Conservation (phyloP, 2,113 vertebrate genomes). For the Serilophus lunatus region DNA sequence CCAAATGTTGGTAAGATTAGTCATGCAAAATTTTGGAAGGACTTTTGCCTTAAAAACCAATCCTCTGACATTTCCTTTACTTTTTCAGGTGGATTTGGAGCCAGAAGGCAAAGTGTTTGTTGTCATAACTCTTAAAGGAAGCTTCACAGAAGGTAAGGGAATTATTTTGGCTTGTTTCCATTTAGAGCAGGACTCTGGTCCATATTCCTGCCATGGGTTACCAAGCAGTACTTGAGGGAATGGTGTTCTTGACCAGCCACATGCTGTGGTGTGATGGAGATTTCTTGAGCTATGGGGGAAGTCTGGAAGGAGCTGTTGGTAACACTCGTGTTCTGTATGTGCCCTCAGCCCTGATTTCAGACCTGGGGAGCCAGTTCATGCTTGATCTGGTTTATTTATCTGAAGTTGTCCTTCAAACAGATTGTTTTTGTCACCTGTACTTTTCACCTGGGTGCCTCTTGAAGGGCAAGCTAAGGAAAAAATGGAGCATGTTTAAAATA, state of each 20-base stretch:
- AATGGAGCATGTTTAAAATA: neutral
- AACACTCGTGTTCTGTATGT: neutral
- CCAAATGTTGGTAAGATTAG: neutral
- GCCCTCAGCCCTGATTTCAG: neutral
- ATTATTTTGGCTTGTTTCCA: neutral
- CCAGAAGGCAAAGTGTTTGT: constrained; percentile 95
- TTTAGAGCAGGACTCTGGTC: neutral
- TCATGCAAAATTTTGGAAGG: neutral
- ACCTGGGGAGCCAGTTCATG: neutral
- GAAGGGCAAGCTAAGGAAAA: neutral
- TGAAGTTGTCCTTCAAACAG: neutral
- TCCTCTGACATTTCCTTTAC: neutral
- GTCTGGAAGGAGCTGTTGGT: neutral
- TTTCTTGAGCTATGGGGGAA: neutral
- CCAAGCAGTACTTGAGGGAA: neutral
- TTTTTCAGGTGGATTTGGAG: constrained; percentile 91
- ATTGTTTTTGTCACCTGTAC: neutral
- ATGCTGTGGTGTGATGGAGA: neutral
- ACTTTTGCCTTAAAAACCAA: neutral
- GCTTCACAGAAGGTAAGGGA: constrained; percentile 90
- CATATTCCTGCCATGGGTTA: neutral
- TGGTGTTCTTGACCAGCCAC: fast-evolving
- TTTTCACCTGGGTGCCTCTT: neutral
- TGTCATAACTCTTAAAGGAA: constrained; percentile 85
- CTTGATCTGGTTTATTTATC: neutral